phyloP scores from a whole-genome alignment of 1,140 invertebrate species.

The Papilio glaucus region DNA sequence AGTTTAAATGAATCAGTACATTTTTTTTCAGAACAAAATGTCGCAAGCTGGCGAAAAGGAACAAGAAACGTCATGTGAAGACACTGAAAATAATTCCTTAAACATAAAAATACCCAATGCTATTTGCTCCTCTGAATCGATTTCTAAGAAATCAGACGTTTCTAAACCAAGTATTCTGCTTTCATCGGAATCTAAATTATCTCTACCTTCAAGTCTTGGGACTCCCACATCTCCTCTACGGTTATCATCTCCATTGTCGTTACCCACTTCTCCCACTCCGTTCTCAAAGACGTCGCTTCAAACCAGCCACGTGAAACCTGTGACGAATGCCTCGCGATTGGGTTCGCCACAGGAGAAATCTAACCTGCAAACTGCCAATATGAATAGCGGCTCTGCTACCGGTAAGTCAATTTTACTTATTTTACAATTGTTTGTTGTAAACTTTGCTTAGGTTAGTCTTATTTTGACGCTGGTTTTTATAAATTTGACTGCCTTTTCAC shows the following conservation, averaged over 20 bases:
- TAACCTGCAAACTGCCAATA: constrained; percentile 45
- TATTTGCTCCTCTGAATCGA: constrained; percentile 61
- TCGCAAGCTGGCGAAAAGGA: constrained; percentile 54
- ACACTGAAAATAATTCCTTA: constrained; percentile 55
- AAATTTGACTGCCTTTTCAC: no score
- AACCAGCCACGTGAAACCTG: constrained; percentile 51
- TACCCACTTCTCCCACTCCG: constrained; percentile 68
- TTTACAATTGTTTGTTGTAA: neutral
- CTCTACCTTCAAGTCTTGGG: constrained; percentile 68
- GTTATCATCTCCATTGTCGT: constrained; percentile 67
- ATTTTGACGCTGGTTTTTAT: no score
- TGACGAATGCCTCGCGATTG: constrained; percentile 49
- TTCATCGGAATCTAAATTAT: constrained; percentile 71
- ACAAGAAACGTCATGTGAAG: constrained; percentile 44
- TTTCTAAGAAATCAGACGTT: constrained; percentile 50
- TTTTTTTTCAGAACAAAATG: constrained; percentile 70
- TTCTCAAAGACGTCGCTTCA: constrained; percentile 56
- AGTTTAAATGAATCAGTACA: constrained; percentile 33
- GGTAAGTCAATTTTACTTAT: constrained; percentile 62
- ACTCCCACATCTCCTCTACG: constrained; percentile 72
- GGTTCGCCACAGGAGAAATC: constrained; percentile 39
- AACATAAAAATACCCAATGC: constrained; percentile 71
- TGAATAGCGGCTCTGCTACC: constrained; percentile 70
- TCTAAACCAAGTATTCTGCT: constrained; percentile 52
- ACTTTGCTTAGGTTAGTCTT: no score